Evolutionary conservation across 2,113 vertebrate genomes (phyloP).

Genomic region (Oreotrochilus melanogaster): DNA sequence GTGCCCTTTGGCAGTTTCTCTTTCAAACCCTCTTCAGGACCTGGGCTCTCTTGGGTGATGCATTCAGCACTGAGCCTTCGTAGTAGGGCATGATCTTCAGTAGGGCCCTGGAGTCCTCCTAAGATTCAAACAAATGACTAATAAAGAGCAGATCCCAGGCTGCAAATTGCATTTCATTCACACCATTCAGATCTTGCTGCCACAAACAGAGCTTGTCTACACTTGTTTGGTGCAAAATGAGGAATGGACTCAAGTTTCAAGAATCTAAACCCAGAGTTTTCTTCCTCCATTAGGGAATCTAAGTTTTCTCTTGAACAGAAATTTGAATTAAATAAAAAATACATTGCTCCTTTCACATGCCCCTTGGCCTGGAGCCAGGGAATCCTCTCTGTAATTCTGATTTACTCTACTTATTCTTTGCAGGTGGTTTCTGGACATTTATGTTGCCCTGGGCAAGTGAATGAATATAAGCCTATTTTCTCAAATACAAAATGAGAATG

Average conservation of each 20-base stretch:
- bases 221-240: constrained; percentile 56
- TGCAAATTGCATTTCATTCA: constrained; percentile 58
- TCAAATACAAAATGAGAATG: background rate
- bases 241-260: constrained; percentile 40
- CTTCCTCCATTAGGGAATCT: constrained; percentile 44
- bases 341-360: constrained; percentile 40
- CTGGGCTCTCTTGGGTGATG: background rate
- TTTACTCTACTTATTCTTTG: constrained; percentile 48
- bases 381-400: constrained; percentile 6
- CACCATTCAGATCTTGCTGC: background rate
- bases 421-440: constrained; percentile 50
- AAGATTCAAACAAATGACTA: constrained; percentile 54
- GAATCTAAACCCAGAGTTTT: constrained; percentile 35
- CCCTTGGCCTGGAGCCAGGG: constrained; percentile 18
- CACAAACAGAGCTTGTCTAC: constrained; percentile 41
- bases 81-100: constrained; percentile 10
- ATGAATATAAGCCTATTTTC: background rate
- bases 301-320: constrained; percentile 59
- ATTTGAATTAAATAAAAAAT: constrained; percentile 65
- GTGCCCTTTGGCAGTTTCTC: background rate
- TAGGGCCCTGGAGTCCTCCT: background rate
- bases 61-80: background rate
- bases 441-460: background rate
- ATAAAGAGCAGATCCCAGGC: constrained; percentile 54
- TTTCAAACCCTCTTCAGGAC: background rate